Evolutionary conservation across 2,888 invertebrate genomes (phyloP), one percentile per base, ranked within the genome.

Genomic region (Caenorhabditis angaria): DNA sequence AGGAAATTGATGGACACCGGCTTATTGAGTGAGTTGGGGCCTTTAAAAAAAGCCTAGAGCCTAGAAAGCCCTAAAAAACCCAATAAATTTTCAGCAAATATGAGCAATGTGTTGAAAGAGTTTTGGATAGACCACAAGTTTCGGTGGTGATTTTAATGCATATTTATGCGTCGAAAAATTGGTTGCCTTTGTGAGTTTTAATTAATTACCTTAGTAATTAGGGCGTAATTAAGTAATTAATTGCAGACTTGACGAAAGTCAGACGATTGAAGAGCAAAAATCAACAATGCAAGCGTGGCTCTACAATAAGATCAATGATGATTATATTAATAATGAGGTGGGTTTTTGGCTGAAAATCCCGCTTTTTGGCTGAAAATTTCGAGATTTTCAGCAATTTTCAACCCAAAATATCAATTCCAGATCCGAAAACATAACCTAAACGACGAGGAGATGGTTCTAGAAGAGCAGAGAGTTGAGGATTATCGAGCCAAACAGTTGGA

Each of bases 381-480:
- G n/a, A n/a, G n/a, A n/a, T n/a, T n/a, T n/a, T n/a, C n/a, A n/a
- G n/a, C n/a, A 32, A 5, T 32, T 32, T 48, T 48, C 48, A 48
- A 48, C 5, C 20, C 48, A 32, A 32, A 8, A 8, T n/a, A n/a
- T n/a, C n/a, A n/a, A n/a, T 35, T 22, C 10, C 8, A 41, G 58
- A 12, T 58, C 4, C 18, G 48, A n/a, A 20, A 24, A 6, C 60
- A 60, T 48, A 28, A 28, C 18, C 2, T 22, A 10, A 60, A 64
- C 24, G 56, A 71, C 22, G 67, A 62, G 28, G 41, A 24, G 10
- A 24, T 53, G 27, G 53, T 71, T 35, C 24, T 50, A 10, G 47
- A 56, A 12, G 61, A 69, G 27, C 66, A 73, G 32, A n/a, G 35
- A 14, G 41, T 54, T 28, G 29, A 65, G 20, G 65, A 73, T 27